Conservation (phyloP, 2,113 vertebrate genomes). For the Potamarius usumacintae region DNA sequence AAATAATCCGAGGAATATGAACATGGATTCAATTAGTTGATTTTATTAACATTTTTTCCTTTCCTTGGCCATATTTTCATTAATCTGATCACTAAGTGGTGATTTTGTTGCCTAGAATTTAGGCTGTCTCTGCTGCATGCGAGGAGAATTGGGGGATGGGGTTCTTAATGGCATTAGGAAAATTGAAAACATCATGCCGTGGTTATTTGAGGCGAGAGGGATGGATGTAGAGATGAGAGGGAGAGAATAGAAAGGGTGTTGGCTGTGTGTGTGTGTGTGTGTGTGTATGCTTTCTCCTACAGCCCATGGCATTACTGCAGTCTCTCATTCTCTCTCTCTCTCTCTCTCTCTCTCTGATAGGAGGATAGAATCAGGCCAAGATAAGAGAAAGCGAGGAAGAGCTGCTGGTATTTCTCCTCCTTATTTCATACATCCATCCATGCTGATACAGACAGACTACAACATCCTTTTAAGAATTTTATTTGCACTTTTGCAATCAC, state of each 20-base stretch:
- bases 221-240: not conserved
- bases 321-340: conserved; percentile 20
- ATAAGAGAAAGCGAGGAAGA: conserved; percentile 13
- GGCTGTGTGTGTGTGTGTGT: not conserved
- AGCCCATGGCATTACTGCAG: conserved; percentile 31
- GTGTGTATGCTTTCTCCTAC: conserved; percentile 15
- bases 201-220: not conserved
- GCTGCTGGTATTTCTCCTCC: not conserved
- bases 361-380: conserved; percentile 33
- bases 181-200: not conserved
- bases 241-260: conserved; percentile 1
- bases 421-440: not conserved
- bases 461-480: conserved; percentile 28
- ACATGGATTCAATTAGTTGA: not conserved
- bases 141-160: conserved; percentile 6
- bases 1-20: not conserved
- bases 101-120: conserved; percentile 44
- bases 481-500: conserved; percentile 45
- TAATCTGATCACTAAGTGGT: not conserved
- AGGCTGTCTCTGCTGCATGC: conserved; percentile 17
- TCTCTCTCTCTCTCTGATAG: not conserved
- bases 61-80: not conserved
- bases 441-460: not conserved
- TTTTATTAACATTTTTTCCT: not conserved
- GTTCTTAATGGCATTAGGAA: not conserved